phyloP scores from a whole-genome alignment of 2,113 vertebrate genomes.

The Laterallus jamaicensis region DNA sequence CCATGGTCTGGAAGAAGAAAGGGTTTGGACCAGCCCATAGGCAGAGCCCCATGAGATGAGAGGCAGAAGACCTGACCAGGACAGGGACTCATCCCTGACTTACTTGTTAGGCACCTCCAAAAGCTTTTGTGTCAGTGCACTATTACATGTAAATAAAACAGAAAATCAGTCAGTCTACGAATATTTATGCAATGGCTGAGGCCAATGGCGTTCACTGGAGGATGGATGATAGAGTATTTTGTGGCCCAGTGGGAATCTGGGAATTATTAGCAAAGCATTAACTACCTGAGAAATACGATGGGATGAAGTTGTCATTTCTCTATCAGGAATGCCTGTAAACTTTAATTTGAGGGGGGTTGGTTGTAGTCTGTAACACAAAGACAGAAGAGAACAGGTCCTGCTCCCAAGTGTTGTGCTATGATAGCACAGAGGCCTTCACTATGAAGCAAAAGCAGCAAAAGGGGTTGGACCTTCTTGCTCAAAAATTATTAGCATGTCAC shows the following conservation, averaged over 20 bases:
- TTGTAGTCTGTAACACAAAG: not conserved
- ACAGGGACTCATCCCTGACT: not conserved
- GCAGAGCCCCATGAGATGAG: rapidly evolving
- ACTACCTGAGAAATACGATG: not conserved
- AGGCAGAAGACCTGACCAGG: not conserved
- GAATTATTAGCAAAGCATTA: not conserved
- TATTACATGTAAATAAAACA: not conserved
- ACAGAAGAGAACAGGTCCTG: rapidly evolving
- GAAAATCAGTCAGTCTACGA: rapidly evolving
- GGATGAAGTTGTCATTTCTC: not conserved
- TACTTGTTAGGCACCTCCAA: not conserved
- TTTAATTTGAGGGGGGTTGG: not conserved
- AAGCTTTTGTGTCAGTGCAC: not conserved
- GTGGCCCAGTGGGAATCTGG: not conserved
- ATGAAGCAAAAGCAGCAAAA: not conserved
- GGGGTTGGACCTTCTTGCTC: not conserved
- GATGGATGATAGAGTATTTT: rapidly evolving
- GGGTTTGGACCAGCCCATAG: rapidly evolving
- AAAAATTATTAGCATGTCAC: not conserved
- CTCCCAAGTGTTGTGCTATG: rapidly evolving
- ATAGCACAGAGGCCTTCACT: not conserved
- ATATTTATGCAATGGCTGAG: not conserved
- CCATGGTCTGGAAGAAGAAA: not conserved
- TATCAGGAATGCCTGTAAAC: not conserved
- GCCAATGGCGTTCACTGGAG: not conserved